phyloP scores from a whole-genome alignment of 1,140 invertebrate species.

The Cydia amplana region DNA sequence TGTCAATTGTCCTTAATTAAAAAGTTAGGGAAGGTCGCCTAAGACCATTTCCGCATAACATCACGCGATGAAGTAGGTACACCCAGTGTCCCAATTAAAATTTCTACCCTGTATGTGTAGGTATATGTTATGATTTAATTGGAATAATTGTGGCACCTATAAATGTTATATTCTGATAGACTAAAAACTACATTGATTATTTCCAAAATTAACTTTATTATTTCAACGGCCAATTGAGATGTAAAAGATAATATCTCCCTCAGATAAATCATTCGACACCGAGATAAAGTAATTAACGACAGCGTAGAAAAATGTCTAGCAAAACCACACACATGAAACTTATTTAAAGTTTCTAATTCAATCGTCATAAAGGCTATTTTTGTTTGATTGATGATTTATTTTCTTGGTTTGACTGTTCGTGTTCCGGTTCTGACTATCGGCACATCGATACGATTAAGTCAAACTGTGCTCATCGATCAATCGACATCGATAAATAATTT shows the following conservation, averaged over 20 bases:
- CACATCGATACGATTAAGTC: conserved; percentile 24
- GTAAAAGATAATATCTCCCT: conserved; percentile 14
- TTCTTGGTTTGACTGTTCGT: neutral
- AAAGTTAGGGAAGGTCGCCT: no score
- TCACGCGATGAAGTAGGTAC: no score
- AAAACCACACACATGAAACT: neutral
- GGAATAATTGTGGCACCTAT: no score
- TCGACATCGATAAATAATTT: conserved; percentile 16
- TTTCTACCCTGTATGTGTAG: neutral
- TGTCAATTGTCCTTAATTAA: no score
- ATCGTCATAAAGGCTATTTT: neutral
- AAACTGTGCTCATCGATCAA: conserved; percentile 22
- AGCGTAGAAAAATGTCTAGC: conserved; percentile 1
- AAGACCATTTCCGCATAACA: no score
- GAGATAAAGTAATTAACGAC: conserved; percentile 30
- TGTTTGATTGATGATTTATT: neutral
- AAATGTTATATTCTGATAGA: no score
- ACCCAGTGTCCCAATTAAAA: no score
- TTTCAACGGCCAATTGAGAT: conserved; percentile 7
- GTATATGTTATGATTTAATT: no score
- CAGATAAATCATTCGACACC: conserved; percentile 22
- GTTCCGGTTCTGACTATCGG: conserved; percentile 8
- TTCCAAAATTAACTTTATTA: neutral
- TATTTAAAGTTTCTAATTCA: neutral
- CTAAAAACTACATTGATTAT: neutral